Evolutionary conservation across 2,113 vertebrate species (phyloP).

Genomic region (Athene noctua): DNA sequence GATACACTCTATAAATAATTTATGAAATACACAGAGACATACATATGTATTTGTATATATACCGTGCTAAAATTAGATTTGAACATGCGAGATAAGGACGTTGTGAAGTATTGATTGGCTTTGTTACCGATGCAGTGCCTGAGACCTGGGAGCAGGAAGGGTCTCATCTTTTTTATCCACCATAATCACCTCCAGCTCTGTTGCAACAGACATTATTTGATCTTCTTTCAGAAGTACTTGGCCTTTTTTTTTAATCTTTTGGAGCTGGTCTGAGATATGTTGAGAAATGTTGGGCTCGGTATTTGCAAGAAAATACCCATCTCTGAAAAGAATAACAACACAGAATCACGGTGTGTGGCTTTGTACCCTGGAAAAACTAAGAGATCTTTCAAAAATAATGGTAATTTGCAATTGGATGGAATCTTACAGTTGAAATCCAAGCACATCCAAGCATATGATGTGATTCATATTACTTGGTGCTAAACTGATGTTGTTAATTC

Average conservation of each 20-base stretch:
- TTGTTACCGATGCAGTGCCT: background rate
- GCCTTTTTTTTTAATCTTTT: background rate
- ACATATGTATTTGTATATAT: background rate
- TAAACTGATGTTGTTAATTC: constrained; percentile 26
- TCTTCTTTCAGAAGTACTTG: background rate
- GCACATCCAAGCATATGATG: background rate
- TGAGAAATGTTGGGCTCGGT: background rate
- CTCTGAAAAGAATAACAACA: background rate
- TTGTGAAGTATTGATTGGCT: background rate
- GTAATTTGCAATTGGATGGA: background rate
- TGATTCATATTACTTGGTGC: background rate
- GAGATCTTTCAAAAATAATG: background rate
- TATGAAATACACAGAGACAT: background rate
- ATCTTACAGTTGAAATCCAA: background rate
- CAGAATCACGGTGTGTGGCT: background rate
- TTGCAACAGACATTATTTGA: background rate
- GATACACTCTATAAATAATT: background rate
- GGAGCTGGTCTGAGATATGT: background rate
- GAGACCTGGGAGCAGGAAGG: background rate
- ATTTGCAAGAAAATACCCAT: background rate
- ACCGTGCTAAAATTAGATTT: background rate
- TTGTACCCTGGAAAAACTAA: background rate
- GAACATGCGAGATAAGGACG: background rate
- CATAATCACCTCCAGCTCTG: background rate
- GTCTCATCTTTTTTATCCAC: background rate